These are phyloP conservation scores for Dryocosmus kuriphilus DNA, from an alignment of 2,888 invertebrate genomes.

Conservation along the genomic window DNA sequence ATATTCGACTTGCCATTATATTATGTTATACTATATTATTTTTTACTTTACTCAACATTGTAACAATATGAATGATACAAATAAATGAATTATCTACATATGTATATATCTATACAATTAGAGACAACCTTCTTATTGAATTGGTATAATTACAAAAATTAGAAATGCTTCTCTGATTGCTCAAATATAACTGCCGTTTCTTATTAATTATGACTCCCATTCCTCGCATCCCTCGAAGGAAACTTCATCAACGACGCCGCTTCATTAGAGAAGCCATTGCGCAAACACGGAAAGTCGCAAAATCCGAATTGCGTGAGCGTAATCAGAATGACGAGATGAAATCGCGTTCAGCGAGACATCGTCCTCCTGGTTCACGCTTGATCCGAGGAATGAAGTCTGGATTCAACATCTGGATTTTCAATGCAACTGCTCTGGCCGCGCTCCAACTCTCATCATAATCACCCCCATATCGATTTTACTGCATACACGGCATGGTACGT, in stretches of 20 bases:
- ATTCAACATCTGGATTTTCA: slow-evolving; percentile 51
- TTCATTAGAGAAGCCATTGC: slow-evolving; percentile 20
- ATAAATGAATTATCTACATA: no score
- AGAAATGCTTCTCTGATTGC: not conserved
- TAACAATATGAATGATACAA: no score
- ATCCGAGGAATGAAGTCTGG: slow-evolving; percentile 33
- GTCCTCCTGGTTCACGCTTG: not conserved
- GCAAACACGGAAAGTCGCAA: not conserved
- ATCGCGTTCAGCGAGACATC: slow-evolving; percentile 6
- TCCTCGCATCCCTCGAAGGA: not conserved
- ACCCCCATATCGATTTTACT: slow-evolving; percentile 55
- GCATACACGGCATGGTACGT: slow-evolving; percentile 48
- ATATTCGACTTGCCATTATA: no score
- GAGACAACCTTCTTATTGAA: not conserved
- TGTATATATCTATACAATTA: no score
- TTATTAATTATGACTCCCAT: slow-evolving; percentile 20
- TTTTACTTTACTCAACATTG: no score
- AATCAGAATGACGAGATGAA: slow-evolving; percentile 27
- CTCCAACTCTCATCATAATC: slow-evolving; percentile 57
- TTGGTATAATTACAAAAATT: slow-evolving; percentile 17
- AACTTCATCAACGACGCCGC: not conserved
- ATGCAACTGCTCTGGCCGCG: slow-evolving; percentile 54
- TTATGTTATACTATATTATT: no score
- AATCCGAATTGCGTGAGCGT: slow-evolving; percentile 17
- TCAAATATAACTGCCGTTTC: slow-evolving; percentile 10